Percentiles rank a stretch among this genome's conserved stretches.
Conservation (phyloP, 2,113 vertebrate genomes). For the Chlamydotis undulata region DNA sequence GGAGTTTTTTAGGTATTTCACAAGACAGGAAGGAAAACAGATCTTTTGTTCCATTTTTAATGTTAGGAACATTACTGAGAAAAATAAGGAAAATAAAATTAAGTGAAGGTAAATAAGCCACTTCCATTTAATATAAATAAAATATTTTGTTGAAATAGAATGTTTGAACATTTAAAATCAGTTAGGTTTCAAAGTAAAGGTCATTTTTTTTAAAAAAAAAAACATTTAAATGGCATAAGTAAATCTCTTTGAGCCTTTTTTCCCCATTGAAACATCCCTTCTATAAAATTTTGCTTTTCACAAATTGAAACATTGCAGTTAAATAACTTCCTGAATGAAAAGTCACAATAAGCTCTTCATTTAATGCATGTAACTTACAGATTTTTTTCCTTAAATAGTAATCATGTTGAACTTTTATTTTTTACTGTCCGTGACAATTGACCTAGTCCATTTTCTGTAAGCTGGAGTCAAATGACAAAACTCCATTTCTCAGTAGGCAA, state of each 20-base stretch:
- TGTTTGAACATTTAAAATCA: background rate
- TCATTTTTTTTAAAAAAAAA: background rate
- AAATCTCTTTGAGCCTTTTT: background rate
- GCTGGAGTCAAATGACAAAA: background rate
- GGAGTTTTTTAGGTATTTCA: background rate
- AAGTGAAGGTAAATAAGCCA: background rate
- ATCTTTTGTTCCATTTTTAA: background rate
- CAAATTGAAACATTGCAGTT: background rate
- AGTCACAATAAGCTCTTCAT: background rate
- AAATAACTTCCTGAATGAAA: background rate
- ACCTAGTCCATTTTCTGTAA: background rate
- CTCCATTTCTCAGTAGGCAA: background rate
- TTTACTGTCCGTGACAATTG: background rate
- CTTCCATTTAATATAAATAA: background rate
- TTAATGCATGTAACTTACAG: background rate
- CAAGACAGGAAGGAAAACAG: background rate
- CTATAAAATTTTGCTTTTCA: background rate
- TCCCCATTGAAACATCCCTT: background rate
- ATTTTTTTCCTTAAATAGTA: background rate
- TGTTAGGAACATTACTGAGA: background rate
- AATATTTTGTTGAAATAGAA: background rate
- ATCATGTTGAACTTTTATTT: background rate
- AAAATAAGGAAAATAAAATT: background rate
- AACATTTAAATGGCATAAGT: background rate
- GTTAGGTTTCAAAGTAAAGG: background rate